Percentiles rank a stretch among this genome's conserved stretches.
Conservation (phyloP, 2,888 invertebrate species). For the Ectobius pallidus region DNA sequence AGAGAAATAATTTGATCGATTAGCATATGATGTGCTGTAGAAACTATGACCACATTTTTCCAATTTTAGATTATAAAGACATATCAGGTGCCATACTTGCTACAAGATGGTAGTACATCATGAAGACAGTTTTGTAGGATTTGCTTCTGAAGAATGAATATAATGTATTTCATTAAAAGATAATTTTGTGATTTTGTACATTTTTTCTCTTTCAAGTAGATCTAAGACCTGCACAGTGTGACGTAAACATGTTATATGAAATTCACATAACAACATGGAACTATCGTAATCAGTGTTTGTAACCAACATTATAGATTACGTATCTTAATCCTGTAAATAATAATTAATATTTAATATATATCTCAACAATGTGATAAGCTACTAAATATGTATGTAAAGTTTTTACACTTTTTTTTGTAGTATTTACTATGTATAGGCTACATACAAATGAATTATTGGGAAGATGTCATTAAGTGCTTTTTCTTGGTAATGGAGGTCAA, state of each 20-base stretch:
- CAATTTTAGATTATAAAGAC: background rate
- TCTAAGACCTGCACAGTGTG: background rate
- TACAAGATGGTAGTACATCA: slow-evolving; percentile 5
- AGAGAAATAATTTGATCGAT: background rate
- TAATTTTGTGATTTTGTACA: background rate
- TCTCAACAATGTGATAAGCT: slow-evolving; percentile 31
- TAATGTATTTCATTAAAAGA: background rate
- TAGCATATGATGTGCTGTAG: background rate
- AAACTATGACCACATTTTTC: background rate
- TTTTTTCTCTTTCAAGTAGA: background rate
- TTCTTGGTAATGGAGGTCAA: background rate
- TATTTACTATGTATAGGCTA: slow-evolving; percentile 8
- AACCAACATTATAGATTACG: slow-evolving; percentile 28
- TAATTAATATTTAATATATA: slow-evolving; percentile 34
- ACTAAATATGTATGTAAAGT: slow-evolving; percentile 24
- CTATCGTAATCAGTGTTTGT: slow-evolving; percentile 32
- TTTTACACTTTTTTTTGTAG: slow-evolving; percentile 15
- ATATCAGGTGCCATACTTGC: slow-evolving; percentile 16
- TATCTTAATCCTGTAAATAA: slow-evolving; percentile 36
- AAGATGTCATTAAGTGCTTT: slow-evolving; percentile 27
- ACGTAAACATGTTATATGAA: background rate
- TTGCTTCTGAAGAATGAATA: slow-evolving; percentile 18
- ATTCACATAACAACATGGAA: slow-evolving; percentile 8
- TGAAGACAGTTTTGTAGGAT: slow-evolving; percentile 2
- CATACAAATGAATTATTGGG: slow-evolving; percentile 6